Evolutionary conservation across 2,113 vertebrate species (phyloP).

Genomic region (Ageneiosus marmoratus): DNA sequence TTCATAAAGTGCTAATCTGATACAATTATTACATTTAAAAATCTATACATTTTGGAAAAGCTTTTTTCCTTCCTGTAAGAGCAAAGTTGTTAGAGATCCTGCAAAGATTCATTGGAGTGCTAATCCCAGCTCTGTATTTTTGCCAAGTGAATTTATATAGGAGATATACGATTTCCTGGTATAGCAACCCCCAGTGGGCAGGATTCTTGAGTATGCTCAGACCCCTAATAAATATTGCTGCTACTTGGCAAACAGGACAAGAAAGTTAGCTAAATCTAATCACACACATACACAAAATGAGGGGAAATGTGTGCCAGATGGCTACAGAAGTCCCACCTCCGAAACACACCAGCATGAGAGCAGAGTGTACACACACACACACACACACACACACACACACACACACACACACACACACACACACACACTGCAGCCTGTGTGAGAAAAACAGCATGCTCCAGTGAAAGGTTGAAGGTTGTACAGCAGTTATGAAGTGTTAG

Average conservation of each 20-base stretch:
- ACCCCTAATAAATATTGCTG: neutral
- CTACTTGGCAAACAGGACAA: neutral
- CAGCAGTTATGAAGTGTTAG: neutral
- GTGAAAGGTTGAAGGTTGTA: neutral
- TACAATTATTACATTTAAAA: too few relatives aligned
- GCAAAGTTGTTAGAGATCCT: too few relatives aligned
- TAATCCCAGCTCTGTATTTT: too few relatives aligned
- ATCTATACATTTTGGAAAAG: too few relatives aligned
- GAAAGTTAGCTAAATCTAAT: neutral
- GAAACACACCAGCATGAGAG: neutral
- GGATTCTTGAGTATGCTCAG: too few relatives aligned
- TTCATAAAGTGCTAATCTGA: too few relatives aligned
- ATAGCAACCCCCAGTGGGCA: too few relatives aligned
- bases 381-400: neutral
- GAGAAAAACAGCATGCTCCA: neutral
- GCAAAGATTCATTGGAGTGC: too few relatives aligned
- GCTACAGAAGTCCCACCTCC: neutral
- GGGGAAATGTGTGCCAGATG: constrained; percentile 12
- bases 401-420: neutral
- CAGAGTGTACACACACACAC: neutral
- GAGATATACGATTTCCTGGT: too few relatives aligned
- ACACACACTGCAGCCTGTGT: neutral
- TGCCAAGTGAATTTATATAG: too few relatives aligned
- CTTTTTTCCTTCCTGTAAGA: too few relatives aligned
- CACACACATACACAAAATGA: neutral